These are phyloP conservation scores for Distichodus sexfasciatus DNA, from an alignment of 2,797 vertebrate genomes.

Conservation along the genomic window DNA sequence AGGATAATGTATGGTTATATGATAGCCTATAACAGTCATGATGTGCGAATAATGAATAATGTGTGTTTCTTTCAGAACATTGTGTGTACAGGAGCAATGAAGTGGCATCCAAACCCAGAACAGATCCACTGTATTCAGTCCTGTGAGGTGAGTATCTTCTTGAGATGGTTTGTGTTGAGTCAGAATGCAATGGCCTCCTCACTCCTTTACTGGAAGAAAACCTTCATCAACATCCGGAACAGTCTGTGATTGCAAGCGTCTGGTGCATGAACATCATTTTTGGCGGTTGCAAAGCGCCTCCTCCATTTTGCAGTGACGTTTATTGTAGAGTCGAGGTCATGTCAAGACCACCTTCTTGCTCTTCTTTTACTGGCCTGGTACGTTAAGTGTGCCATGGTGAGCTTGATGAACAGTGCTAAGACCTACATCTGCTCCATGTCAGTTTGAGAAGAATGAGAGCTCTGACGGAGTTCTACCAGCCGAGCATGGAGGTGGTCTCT, in stretches of 20 bases:
- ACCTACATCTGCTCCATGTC: constrained; percentile 38
- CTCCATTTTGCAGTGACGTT: background rate
- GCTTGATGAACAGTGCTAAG: constrained; percentile 13
- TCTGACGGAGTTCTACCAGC: constrained; percentile 41
- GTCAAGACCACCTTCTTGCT: background rate
- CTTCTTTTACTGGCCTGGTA: constrained; percentile 5
- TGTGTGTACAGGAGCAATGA: constrained; percentile 88
- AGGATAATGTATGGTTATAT: too few species aligned
- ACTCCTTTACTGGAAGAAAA: background rate
- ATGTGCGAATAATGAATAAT: too few species aligned
- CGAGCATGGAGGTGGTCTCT: constrained; percentile 25
- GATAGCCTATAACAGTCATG: too few species aligned
- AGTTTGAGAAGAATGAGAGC: constrained; percentile 14
- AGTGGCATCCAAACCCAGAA: constrained; percentile 86
- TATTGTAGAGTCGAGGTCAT: background rate
- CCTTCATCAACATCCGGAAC: background rate
- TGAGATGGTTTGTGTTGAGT: background rate
- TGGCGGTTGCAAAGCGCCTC: constrained; percentile 2
- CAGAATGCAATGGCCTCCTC: background rate
- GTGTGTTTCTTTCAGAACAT: constrained; percentile 68
- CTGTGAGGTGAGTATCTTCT: constrained; percentile 84
- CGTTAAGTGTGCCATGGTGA: background rate
- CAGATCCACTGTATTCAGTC: constrained; percentile 89
- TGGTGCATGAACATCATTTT: background rate
- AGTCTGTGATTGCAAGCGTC: background rate